Conservation (phyloP, 2,888 invertebrate species). For the Smittia sp. region DNA sequence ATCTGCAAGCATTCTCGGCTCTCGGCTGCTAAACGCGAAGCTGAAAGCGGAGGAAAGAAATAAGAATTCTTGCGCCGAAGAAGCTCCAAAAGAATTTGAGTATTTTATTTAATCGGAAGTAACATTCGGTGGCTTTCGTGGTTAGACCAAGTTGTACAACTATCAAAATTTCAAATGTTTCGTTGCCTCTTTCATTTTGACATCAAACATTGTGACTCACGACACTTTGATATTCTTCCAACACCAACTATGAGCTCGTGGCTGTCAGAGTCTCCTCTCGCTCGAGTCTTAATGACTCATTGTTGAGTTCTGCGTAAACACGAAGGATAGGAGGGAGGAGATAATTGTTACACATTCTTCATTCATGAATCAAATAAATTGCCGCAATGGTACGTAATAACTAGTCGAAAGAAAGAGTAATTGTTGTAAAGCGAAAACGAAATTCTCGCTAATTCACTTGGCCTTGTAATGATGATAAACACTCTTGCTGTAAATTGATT, state of each 20-base stretch:
- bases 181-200: not conserved
- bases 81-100: too few species aligned
- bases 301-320: not conserved
- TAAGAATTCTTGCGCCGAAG: too few species aligned
- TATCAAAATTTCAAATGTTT: not conserved
- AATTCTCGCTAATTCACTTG: not conserved
- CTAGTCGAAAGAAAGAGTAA: not conserved
- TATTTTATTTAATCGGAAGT: too few species aligned
- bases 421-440: not conserved
- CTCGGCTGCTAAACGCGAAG: not conserved
- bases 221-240: not conserved
- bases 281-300: not conserved
- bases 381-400: not conserved
- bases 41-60: too few species aligned
- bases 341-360: conserved; percentile 19
- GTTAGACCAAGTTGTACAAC: too few species aligned
- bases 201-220: not conserved
- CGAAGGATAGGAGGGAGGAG: not conserved
- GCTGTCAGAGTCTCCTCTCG: not conserved
- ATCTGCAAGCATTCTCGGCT: not conserved
- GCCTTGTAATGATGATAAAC: not conserved
- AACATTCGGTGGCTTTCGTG: too few species aligned
- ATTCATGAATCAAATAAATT: not conserved
- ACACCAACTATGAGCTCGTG: not conserved
- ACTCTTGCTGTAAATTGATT: not conserved